phyloP scores from a whole-genome alignment of 2,888 invertebrate genomes.

The Invenusta paracnida region DNA sequence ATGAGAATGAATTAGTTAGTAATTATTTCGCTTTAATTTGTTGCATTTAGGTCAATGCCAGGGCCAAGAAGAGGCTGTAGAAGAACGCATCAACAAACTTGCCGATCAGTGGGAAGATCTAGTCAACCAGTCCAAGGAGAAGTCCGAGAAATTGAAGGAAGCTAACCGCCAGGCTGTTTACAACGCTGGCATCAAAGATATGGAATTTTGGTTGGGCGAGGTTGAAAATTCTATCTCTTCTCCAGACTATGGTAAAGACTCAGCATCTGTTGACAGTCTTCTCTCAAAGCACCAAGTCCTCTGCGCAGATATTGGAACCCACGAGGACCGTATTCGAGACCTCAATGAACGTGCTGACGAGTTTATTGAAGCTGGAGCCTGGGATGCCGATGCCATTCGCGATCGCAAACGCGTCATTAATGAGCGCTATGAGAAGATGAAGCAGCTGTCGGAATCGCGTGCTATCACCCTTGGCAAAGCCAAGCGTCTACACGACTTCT shows the following conservation, averaged over 20 bases:
- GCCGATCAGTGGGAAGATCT: conserved; percentile 97
- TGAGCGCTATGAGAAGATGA: conserved; percentile 75
- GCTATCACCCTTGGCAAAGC: conserved; percentile 88
- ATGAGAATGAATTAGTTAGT: too few relatives aligned
- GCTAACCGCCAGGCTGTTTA: conserved; percentile 98
- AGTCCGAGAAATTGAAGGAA: conserved; percentile 93
- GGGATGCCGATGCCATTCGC: conserved; percentile 85
- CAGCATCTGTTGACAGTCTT: conserved; percentile 94
- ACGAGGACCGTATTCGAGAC: conserved; percentile 65
- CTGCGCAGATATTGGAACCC: conserved; percentile 58
- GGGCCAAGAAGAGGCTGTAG: conserved; percentile 94
- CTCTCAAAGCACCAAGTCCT: conserved; percentile 72
- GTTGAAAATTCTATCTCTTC: conserved; percentile 82
- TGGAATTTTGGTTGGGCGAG: conserved; percentile 99
- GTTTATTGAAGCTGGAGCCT: conserved; percentile 74
- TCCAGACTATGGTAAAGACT: conserved; percentile 93
- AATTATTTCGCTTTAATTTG: too few relatives aligned
- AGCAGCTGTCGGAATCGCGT: conserved; percentile 80
- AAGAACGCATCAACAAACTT: conserved; percentile 67
- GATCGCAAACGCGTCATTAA: conserved; percentile 91
- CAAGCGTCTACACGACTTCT: conserved; percentile 95
- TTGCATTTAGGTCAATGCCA: conserved; percentile 75
- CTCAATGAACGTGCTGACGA: conserved; percentile 94
- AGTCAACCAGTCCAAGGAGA: conserved; percentile 94
- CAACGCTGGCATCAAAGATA: conserved; percentile 94